These are phyloP conservation scores for Echeneis naucrates DNA, from an alignment of 2,797 vertebrate species.

Conservation along the genomic window DNA sequence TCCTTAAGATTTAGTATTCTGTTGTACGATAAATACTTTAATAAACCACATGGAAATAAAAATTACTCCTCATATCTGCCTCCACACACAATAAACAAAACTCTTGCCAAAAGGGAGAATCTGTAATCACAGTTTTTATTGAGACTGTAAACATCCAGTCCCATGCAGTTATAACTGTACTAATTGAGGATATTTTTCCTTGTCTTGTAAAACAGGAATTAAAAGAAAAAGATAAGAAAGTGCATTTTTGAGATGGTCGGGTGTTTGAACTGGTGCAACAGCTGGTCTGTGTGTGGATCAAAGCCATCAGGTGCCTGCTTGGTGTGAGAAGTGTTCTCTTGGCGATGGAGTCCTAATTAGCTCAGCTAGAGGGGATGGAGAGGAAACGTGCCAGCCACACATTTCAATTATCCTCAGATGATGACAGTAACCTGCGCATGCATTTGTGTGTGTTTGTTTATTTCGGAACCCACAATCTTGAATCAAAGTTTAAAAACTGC, in stretches of 20 bases:
- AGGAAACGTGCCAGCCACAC: slow-evolving; percentile 77
- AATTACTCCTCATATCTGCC: slow-evolving; percentile 20
- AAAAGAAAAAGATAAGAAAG: slow-evolving; percentile 38
- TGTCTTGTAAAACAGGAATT: slow-evolving; percentile 26
- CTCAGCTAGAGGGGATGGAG: slow-evolving; percentile 71
- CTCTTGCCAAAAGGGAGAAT: slow-evolving; percentile 24
- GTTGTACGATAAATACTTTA: slow-evolving; percentile 25
- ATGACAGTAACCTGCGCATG: slow-evolving; percentile 74
- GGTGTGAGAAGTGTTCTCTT: slow-evolving; percentile 72
- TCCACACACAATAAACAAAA: slow-evolving; percentile 36
- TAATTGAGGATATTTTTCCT: slow-evolving; percentile 6
- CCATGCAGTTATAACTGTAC: slow-evolving; percentile 13
- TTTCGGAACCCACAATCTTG: slow-evolving; percentile 49
- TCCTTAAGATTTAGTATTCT: slow-evolving; percentile 24
- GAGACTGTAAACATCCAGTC: slow-evolving; percentile 9
- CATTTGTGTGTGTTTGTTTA: slow-evolving; percentile 62
- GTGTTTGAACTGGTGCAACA: slow-evolving; percentile 73
- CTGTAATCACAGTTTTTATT: slow-evolving; percentile 14
- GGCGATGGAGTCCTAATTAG: slow-evolving; percentile 79
- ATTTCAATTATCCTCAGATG: slow-evolving; percentile 80
- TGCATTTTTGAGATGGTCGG: slow-evolving; percentile 44
- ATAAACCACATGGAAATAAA: slow-evolving; percentile 54
- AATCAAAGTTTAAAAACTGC: slow-evolving; percentile 68
- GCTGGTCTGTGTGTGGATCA: slow-evolving; percentile 78
- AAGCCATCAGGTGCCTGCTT: slow-evolving; percentile 76